phyloP scores from a whole-genome alignment of 2,113 vertebrate genomes.

The Papio anubis region DNA sequence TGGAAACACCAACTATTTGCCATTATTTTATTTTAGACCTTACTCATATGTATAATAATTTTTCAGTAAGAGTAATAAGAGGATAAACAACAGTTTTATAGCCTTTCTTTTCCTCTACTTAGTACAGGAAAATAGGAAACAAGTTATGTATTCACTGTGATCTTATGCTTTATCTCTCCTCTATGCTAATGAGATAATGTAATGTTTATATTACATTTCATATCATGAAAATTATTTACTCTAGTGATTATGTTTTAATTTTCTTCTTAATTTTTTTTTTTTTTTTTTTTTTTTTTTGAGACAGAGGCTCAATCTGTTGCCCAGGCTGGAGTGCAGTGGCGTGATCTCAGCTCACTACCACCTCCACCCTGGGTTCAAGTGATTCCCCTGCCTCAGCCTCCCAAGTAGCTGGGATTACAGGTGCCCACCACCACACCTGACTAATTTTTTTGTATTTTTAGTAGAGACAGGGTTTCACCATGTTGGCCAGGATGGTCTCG shows the following conservation, averaged over 20 bases:
- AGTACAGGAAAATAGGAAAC: neutral
- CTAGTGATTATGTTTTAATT: neutral
- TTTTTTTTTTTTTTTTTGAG: neutral
- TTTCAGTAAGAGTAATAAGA: constrained; percentile 1
- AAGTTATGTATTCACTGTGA: neutral
- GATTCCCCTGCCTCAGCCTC: no score
- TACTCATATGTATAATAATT: neutral
- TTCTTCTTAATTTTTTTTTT: neutral
- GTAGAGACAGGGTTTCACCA: no score
- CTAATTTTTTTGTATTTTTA: no score
- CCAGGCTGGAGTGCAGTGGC: no score
- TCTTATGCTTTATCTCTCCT: neutral
- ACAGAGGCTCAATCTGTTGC: no score
- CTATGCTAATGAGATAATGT: neutral
- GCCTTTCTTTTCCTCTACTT: neutral
- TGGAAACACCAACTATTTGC: neutral
- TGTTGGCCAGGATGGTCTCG: no score
- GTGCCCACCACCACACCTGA: no score
- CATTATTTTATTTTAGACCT: constrained; percentile 34
- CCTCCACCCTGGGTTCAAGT: no score
- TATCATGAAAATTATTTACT: constrained; percentile 21
- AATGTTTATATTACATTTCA: neutral
- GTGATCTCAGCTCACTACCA: no score
- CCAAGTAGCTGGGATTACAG: no score
- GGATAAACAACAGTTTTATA: neutral